These are phyloP conservation scores for Delichon dasypus DNA, from an alignment of 2,797 vertebrate species.

Conservation along the genomic window DNA sequence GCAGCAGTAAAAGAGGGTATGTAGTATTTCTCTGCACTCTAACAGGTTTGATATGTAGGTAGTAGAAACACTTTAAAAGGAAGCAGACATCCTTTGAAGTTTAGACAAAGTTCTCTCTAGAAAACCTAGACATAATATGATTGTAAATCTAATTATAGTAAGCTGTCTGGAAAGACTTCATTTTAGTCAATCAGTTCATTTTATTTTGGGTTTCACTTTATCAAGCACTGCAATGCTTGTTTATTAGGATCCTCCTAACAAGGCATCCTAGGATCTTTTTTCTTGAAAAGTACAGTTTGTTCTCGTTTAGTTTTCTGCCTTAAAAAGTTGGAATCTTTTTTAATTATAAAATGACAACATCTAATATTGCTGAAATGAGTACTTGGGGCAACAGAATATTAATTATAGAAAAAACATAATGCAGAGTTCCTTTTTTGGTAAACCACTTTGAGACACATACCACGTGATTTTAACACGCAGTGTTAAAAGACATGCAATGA, in stretches of 20 bases:
- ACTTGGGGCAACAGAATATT: not conserved
- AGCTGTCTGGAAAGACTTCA: constrained; percentile 21
- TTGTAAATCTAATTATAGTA: constrained; percentile 48
- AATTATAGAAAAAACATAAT: not conserved
- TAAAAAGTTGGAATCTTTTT: not conserved
- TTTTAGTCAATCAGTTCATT: constrained; percentile 13
- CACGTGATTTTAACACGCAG: not conserved
- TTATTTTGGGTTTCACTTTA: constrained; percentile 1
- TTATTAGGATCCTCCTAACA: not conserved
- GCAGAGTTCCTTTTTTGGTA: not conserved
- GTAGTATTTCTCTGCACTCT: constrained; percentile 21
- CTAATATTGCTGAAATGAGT: not conserved
- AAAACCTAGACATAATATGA: constrained; percentile 37
- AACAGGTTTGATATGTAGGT: constrained; percentile 42
- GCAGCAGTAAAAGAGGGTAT: not conserved
- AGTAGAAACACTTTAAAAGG: constrained; percentile 46
- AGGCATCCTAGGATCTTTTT: not conserved
- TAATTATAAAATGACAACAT: not conserved
- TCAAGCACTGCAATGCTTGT: not conserved
- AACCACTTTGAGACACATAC: not conserved
- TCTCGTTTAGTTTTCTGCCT: not conserved
- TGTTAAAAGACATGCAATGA: not conserved
- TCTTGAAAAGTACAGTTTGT: not conserved
- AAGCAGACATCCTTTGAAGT: constrained; percentile 60
- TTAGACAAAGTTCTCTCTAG: constrained; percentile 45